A percentile compares a stretch with the other conserved stretches of the same genome.
Conservation (phyloP, 2,797 vertebrate genomes). For the Falco naumanni region DNA sequence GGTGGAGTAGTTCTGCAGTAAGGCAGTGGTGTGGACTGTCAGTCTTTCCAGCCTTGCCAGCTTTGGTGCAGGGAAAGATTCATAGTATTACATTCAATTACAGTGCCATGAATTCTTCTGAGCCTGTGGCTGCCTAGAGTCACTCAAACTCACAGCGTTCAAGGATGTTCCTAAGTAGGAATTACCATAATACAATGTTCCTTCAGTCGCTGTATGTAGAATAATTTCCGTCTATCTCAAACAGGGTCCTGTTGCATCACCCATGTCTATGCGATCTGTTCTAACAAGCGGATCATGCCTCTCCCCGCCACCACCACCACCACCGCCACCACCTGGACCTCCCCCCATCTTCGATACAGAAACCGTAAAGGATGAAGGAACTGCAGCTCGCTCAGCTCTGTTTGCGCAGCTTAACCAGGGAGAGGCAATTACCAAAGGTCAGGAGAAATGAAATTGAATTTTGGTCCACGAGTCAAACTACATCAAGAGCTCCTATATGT, state of each 20-base stretch:
- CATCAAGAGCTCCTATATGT: background rate
- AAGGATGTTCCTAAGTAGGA: background rate
- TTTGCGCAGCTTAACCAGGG: constrained; percentile 97
- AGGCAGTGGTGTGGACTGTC: background rate
- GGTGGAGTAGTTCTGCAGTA: background rate
- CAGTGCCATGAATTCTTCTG: background rate
- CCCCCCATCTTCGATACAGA: constrained; percentile 81
- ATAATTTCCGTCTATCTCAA: background rate
- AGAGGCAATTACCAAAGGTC: constrained; percentile 93
- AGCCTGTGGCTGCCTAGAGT: background rate
- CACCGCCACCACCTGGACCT: constrained; percentile 85
- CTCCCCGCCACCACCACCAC: constrained; percentile 78
- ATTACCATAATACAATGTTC: background rate
- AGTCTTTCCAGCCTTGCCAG: background rate
- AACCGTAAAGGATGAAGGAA: constrained; percentile 70
- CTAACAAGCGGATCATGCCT: constrained; percentile 74
- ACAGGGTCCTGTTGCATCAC: constrained; percentile 77
- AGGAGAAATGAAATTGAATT: background rate
- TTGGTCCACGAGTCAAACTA: background rate
- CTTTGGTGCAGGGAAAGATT: background rate
- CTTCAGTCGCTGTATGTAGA: background rate
- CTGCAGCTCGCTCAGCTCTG: constrained; percentile 85
- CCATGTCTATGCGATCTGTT: constrained; percentile 66
- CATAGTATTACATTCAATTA: rapidly evolving
- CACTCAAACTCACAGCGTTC: background rate